Base-by-base conservation (phyloP, 2,113 vertebrate genomes). In the Spheniscus mendiculus region DNA sequence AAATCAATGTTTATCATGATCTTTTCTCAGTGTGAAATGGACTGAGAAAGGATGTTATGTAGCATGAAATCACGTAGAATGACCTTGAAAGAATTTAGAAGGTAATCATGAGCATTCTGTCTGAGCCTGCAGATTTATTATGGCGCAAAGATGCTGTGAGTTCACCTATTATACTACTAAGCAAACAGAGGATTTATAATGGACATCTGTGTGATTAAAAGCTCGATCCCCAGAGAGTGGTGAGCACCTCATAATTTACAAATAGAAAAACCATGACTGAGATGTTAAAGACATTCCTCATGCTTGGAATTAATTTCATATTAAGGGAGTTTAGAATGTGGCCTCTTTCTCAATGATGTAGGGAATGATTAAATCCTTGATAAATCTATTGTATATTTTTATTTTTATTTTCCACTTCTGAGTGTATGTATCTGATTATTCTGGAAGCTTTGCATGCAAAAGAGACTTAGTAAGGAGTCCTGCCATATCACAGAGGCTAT, bases 21-120 rank as follows among this genome's bases (percentile, higher is more conserved):
- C 78, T 62, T 96, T 97, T 97, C 95, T 93, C 85, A 59, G 50
- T 93, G 96, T 97, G 97, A 98, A 98, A 97, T 94, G 92, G 79
- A 89, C 96, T 95, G 90, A 96, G 96, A 97, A 90, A 87, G 82
- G 50, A 74, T 97, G 82, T 93, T 95, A 97, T 96, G 97, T 97
- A 97, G 92, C 95, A 97, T 98, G 93, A 97, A 98, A 97, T 97
- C 92, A 97, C 73, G 90, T 87, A 97, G 94, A 98, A 97, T 93
- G 96, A 97, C 96, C 95, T 97, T 97, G 97, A 97, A 97, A 93
- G 81, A 94, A 96, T 97, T 97, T 94, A 70, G 94, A 96, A 98
- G 90, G 91, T 72, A 97, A 96, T 98, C 94, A 87, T 58, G 90
- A 96, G 53, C 30, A 67, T 95, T 96, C 89, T 84, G 55, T 96